These are phyloP conservation scores for Peromyscus attwateri DNA, from an alignment of 2,797 vertebrate genomes.

Conservation along the genomic window DNA sequence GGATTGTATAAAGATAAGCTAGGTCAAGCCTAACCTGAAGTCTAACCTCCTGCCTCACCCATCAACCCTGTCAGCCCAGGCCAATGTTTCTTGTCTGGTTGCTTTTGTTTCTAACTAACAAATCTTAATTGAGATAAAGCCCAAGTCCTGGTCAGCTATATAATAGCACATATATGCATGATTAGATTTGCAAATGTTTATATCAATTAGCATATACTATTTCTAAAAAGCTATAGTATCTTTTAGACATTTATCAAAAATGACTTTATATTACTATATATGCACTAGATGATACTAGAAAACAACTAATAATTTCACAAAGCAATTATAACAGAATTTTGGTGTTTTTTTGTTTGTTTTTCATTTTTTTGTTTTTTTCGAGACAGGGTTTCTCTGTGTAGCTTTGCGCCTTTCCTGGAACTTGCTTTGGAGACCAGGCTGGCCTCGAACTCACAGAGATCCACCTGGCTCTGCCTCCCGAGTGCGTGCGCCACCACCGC, in stretches of 20 bases:
- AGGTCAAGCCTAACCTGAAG: neutral
- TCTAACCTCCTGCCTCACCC: neutral
- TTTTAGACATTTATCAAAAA: conserved; percentile 6
- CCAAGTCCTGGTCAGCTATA: neutral
- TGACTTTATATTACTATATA: neutral
- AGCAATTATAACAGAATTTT: neutral
- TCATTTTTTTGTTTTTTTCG: no score
- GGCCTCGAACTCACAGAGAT: no score
- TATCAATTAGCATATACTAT: neutral
- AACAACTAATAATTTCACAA: neutral
- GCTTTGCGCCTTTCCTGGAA: no score
- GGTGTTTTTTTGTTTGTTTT: no score
- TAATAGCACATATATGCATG: neutral
- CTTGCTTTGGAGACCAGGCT: no score
- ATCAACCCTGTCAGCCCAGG: neutral
- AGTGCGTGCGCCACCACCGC: no score
- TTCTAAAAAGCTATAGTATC: neutral
- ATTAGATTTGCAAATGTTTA: neutral
- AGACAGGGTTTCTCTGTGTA: no score
- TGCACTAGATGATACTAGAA: neutral
- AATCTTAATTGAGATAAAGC: neutral
- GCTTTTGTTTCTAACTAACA: neutral
- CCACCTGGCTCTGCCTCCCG: no score
- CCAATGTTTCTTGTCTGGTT: neutral
- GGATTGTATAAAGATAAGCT: neutral